Conservation (phyloP, 2,797 vertebrate genomes). For the Craterocephalus amniculus region DNA sequence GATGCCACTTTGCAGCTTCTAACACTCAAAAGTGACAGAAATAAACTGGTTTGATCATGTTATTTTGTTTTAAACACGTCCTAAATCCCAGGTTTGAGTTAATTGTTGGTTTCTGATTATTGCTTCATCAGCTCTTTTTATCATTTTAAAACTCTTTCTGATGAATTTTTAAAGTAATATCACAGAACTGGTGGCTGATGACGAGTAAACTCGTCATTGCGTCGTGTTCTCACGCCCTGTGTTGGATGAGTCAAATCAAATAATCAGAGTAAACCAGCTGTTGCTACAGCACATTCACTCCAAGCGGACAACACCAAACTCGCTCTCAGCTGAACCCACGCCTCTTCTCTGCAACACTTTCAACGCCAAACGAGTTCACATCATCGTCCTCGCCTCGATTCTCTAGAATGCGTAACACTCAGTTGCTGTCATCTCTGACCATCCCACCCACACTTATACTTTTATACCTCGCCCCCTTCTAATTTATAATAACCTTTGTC, state of each 20-base stretch:
- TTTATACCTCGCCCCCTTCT: neutral
- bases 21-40: neutral
- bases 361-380: neutral
- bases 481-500: neutral
- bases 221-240: conserved; percentile 26
- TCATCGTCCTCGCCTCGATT: neutral
- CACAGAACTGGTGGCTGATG: neutral
- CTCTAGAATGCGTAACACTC: neutral
- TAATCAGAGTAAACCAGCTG: conserved; percentile 29
- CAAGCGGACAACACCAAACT: neutral
- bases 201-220: neutral
- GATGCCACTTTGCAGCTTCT: neutral
- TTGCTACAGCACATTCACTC: conserved; percentile 54
- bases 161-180: neutral
- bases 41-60: neutral
- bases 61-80: neutral
- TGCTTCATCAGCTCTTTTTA: neutral
- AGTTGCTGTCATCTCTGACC: neutral
- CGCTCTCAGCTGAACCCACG: neutral
- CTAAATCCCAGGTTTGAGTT: neutral
- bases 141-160: neutral
- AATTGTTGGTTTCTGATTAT: neutral
- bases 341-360: neutral
- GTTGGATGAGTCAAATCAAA: conserved; percentile 48
- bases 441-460: neutral